Conservation (phyloP, 2,113 vertebrate genomes). For the Pan paniscus region DNA sequence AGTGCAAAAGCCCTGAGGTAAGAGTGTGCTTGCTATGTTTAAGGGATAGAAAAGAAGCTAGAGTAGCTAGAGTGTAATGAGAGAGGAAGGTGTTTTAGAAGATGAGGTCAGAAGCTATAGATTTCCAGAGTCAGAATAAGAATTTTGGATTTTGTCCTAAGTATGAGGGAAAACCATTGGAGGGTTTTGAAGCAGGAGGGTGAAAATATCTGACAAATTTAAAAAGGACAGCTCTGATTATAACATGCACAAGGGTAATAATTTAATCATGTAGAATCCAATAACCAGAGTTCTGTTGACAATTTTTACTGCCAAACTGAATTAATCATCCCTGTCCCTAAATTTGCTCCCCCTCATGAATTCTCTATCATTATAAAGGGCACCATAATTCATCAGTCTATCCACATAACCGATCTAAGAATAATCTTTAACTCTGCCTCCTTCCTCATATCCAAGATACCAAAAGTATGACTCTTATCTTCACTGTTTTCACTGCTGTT, state of each 20-base stretch:
- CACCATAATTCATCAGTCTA: neutral
- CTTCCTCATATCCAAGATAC: neutral
- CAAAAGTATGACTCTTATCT: neutral
- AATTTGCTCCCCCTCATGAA: neutral
- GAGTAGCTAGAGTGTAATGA: neutral
- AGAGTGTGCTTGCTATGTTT: neutral
- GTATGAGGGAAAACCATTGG: neutral
- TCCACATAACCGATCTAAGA: neutral
- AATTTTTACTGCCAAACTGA: neutral
- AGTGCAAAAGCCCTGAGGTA: neutral
- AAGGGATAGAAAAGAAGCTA: neutral
- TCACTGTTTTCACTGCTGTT: constrained; percentile 19
- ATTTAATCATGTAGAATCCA: neutral
- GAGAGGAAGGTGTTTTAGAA: neutral
- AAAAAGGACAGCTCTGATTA: neutral
- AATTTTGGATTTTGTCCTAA: neutral
- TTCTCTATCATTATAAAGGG: neutral
- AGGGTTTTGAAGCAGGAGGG: neutral
- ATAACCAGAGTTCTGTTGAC: neutral
- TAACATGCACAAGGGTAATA: neutral
- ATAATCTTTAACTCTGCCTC: neutral
- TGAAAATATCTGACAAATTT: neutral
- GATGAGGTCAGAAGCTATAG: neutral
- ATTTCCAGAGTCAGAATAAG: neutral
- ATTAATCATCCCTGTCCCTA: neutral